A percentile compares a stretch with the other conserved stretches of the same genome.
phyloP scores from a whole-genome alignment of 92 coral and sea anemone genomes.

The Zoanthus gigantus region DNA sequence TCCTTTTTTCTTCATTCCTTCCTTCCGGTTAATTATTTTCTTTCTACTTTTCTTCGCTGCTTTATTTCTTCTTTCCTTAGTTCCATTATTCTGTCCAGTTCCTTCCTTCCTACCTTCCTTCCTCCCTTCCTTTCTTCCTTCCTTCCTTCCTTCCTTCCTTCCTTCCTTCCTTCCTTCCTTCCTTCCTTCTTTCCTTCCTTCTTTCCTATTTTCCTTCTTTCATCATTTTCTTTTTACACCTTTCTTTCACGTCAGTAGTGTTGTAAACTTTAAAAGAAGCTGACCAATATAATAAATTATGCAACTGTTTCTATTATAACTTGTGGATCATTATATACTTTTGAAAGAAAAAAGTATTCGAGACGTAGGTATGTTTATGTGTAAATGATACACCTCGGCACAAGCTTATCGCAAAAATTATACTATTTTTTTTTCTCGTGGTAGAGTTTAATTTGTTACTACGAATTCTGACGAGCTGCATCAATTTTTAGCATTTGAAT shows the following conservation, averaged over 20 bases:
- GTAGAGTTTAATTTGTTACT: too few relatives aligned
- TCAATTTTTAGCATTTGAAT: background rate
- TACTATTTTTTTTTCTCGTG: too few relatives aligned
- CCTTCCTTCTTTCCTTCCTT: background rate
- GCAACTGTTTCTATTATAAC: background rate
- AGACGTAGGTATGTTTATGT: too few relatives aligned
- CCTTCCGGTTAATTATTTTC: background rate
- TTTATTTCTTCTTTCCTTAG: background rate
- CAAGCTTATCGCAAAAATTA: too few relatives aligned
- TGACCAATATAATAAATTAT: background rate
- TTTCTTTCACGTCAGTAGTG: too few relatives aligned
- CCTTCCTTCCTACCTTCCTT: too few relatives aligned
- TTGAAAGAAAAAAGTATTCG: too few relatives aligned
- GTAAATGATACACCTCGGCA: too few relatives aligned
- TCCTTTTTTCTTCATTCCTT: background rate
- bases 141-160: background rate
- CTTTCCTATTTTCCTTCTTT: background rate
- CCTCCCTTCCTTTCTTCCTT: too few relatives aligned
- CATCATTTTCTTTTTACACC: background rate
- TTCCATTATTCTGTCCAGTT: background rate
- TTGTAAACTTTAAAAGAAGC: background rate
- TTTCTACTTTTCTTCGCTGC: background rate
- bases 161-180: background rate
- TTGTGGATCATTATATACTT: too few relatives aligned
- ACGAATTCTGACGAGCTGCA: background rate